phyloP scores from a whole-genome alignment of 2,888 invertebrate species.

The Dasysyrphus albostriatus region DNA sequence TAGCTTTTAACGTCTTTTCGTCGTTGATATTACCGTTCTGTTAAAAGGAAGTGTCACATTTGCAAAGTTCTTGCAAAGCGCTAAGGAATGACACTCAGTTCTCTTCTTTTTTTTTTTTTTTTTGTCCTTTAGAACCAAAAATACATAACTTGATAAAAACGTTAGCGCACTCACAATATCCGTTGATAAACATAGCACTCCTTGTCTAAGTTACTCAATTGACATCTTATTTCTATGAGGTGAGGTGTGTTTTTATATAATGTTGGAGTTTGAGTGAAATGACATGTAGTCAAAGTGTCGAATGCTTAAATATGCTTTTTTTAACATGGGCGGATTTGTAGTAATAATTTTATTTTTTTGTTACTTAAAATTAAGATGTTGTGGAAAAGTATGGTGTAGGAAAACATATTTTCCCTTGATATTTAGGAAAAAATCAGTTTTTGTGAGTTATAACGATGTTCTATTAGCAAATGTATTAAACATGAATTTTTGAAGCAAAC shows the following conservation, averaged over 20 bases:
- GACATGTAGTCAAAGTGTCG: conserved; percentile 47
- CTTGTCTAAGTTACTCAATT: conserved; percentile 70
- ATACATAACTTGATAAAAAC: conserved; percentile 58
- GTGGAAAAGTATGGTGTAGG: too few relatives aligned
- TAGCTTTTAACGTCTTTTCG: conserved; percentile 38
- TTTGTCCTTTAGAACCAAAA: conserved; percentile 42
- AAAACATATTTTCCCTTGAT: too few relatives aligned
- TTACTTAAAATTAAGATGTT: too few relatives aligned
- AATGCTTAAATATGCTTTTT: conserved; percentile 12
- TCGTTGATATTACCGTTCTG: conserved; percentile 34
- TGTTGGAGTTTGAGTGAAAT: conserved; percentile 11
- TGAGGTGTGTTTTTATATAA: conserved; percentile 4
- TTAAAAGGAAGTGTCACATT: conserved; percentile 63
- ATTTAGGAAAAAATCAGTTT: too few relatives aligned
- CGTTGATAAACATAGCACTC: conserved; percentile 66
- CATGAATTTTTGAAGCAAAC: too few relatives aligned
- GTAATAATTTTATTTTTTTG: too few relatives aligned
- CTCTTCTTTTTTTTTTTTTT: neutral
- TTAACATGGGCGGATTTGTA: conserved; percentile 1
- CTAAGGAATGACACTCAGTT: conserved; percentile 19
- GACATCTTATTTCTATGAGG: conserved; percentile 41
- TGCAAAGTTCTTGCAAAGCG: conserved; percentile 46
- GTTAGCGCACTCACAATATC: conserved; percentile 64
- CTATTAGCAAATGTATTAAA: too few relatives aligned
- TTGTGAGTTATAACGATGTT: too few relatives aligned